Conservation (phyloP, 2,797 vertebrate species). For the Diglossa cyanea region DNA sequence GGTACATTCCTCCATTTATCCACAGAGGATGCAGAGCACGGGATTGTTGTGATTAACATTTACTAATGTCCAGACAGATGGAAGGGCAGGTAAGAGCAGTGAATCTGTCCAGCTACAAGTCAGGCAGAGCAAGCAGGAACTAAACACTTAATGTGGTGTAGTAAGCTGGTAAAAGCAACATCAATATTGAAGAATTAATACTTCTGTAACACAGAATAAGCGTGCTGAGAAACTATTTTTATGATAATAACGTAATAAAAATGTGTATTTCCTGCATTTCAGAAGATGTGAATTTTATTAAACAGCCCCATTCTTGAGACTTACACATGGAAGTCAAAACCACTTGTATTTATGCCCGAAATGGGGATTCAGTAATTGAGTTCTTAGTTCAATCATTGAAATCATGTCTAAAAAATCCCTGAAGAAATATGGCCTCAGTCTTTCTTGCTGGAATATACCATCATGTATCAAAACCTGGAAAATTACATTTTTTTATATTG, state of each 20-base stretch:
- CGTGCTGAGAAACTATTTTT: neutral
- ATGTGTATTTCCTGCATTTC: neutral
- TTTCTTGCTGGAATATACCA: neutral
- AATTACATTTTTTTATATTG: conserved; percentile 30
- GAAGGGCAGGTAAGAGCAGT: neutral
- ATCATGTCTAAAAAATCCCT: neutral
- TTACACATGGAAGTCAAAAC: neutral
- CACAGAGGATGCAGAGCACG: neutral
- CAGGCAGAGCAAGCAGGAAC: neutral
- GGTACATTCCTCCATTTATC: neutral
- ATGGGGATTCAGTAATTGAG: neutral
- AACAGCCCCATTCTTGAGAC: neutral
- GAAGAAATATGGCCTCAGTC: neutral
- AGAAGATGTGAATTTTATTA: neutral
- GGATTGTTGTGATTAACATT: neutral
- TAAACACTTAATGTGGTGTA: neutral
- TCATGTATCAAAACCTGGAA: neutral
- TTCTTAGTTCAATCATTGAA: neutral
- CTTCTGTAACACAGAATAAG: neutral
- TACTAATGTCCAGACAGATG: neutral
- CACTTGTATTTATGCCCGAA: neutral
- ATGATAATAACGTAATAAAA: neutral
- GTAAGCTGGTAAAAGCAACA: neutral
- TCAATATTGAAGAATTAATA: neutral
- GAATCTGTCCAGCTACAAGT: neutral